These are phyloP conservation scores for Potorous gilbertii DNA, from an alignment of 2,797 vertebrate species.

Conservation along the genomic window DNA sequence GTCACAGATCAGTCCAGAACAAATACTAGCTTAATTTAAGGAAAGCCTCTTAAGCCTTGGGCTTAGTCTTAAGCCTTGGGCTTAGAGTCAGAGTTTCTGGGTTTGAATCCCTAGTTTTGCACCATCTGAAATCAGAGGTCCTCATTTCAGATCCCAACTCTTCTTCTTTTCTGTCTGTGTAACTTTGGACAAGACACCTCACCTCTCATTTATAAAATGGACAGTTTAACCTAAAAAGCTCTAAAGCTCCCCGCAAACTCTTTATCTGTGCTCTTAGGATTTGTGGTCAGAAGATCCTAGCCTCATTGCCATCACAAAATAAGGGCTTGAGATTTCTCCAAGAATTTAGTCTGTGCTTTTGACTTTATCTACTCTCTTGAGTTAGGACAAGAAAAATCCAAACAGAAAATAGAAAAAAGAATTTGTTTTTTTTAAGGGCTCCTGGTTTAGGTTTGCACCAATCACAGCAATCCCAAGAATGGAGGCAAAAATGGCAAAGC, in stretches of 20 bases:
- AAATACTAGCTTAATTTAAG: not conserved
- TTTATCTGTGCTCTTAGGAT: not conserved
- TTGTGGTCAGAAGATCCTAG: not conserved
- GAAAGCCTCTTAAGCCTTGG: not conserved
- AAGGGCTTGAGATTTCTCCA: conserved; percentile 62
- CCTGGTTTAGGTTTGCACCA: conserved; percentile 16
- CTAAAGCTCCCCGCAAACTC: not conserved
- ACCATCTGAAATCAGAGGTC: not conserved
- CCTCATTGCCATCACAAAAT: not conserved
- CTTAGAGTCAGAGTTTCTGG: not conserved
- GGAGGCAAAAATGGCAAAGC: conserved; percentile 29
- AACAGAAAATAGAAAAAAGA: conserved; percentile 66
- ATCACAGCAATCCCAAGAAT: conserved; percentile 40
- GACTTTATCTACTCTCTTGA: conserved; percentile 35
- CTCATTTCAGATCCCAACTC: not conserved
- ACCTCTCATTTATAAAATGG: conserved; percentile 23
- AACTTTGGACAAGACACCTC: conserved; percentile 20
- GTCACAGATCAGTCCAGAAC: not conserved
- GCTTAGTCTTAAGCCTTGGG: not conserved
- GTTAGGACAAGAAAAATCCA: conserved; percentile 65
- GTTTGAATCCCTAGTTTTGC: not conserved
- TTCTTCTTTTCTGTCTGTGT: not conserved
- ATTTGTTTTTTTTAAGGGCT: conserved; percentile 3
- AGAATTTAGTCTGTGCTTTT: conserved; percentile 35
- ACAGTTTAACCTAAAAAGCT: not conserved